Base-by-base conservation (phyloP, 2,797 vertebrate genomes). In the Anguilla anguilla region DNA sequence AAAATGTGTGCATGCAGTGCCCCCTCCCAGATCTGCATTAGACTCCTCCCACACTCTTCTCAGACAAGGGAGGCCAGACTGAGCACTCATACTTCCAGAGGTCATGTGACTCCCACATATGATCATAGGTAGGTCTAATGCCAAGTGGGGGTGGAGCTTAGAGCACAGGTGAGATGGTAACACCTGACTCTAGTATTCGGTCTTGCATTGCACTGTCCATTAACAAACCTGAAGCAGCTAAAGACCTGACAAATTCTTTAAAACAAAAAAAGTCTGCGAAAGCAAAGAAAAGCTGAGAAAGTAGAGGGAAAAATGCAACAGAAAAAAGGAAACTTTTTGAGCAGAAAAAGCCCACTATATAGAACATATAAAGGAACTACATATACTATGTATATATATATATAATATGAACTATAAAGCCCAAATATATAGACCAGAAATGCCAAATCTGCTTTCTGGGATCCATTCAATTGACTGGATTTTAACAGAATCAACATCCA, bases 231-330 rank as follows among this genome's bases (percentile, higher is more conserved):
- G 3, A 81, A 51, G 39, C 77, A 81, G 77, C 77, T 49, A 81
- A 46, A 81, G 86, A 64, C 61, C 55, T 35, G 46, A 17, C 43
- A 83, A 11, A 6, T 7, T 19, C 3, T 61, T 61, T 89, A 86
- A 90, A 89, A 53, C 43, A 88, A 87, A 74, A 61, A 86, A 77
- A 87, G 25, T 6, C 84, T 22, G 90, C 84, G 87, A 90, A 88
- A 46, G 83, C 87, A 88, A 46, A 15, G 86, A 87, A 86, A n/a
- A 11, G 74, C 49, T 49, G 17, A 85, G 43, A 90, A 89, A 85
- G 64, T 25, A 86, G 84, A 89, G 82, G 51, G 79, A n/a, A 87
- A 87, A 53, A 57, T 9, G 55, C 61, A 87, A 85, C 17, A 87
- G 88, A 31, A 86, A n/a, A 79, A 82, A 90, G 49, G 7, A 59